Evolutionary conservation across 2,797 vertebrate species (phyloP).

Genomic region (Myotis myotis): DNA sequence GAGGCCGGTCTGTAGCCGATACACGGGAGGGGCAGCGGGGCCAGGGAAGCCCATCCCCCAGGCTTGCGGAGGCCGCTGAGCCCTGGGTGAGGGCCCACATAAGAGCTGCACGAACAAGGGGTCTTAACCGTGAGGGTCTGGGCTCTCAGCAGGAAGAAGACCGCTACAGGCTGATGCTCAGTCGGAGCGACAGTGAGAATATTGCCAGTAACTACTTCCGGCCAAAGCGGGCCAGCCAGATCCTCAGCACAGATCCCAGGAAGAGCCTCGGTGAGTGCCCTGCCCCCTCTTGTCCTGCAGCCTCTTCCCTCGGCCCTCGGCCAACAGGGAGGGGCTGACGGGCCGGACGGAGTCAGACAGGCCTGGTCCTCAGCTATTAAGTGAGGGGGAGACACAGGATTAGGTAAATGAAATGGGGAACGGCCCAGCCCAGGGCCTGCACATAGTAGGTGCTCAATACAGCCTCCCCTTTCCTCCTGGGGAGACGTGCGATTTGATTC

Average conservation of each 20-base stretch:
- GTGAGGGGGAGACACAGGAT: background rate
- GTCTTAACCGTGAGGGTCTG: accelerated
- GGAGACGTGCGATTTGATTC: no score
- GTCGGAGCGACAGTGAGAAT: constrained; percentile 90
- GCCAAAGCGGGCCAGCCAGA: constrained; percentile 86
- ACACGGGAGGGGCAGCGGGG: background rate
- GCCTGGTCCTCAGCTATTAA: background rate
- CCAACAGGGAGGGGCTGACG: accelerated
- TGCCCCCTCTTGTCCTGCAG: background rate
- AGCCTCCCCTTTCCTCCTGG: background rate
- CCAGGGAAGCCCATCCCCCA: background rate
- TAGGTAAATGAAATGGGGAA: background rate
- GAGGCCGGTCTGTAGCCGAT: background rate
- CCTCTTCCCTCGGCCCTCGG: background rate
- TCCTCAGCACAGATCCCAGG: constrained; percentile 83
- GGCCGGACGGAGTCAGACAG: background rate
- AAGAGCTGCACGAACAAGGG: no score
- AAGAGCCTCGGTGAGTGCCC: constrained; percentile 82
- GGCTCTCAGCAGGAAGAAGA: constrained; percentile 87
- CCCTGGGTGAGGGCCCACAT: background rate
- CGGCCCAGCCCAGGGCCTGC: background rate
- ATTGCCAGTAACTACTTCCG: constrained; percentile 92
- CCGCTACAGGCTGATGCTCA: constrained; percentile 89
- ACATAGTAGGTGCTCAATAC: background rate
- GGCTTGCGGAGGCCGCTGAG: background rate